phyloP scores from a whole-genome alignment of 2,888 invertebrate species.

The Zaprionus bogoriensis region DNA sequence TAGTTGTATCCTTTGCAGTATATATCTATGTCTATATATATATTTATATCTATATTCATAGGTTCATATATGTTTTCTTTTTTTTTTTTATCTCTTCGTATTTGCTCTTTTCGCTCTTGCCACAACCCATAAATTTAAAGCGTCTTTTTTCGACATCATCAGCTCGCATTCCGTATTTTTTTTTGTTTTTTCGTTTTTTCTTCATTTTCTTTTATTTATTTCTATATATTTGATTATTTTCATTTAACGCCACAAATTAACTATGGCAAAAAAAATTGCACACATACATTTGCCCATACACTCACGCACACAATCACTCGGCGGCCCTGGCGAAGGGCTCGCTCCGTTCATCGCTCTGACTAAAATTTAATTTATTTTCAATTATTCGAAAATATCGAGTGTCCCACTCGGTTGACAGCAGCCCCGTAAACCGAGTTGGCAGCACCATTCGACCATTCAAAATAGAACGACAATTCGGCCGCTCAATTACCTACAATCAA shows the following conservation, averaged over 20 bases:
- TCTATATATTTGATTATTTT: constrained; percentile 56
- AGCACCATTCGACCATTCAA: constrained; percentile 20
- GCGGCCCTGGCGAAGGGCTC: background rate
- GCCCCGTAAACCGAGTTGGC: constrained; percentile 36
- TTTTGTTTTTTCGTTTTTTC: constrained; percentile 1
- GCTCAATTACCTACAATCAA: constrained; percentile 67
- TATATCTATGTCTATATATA: background rate
- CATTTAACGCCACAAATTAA: constrained; percentile 64
- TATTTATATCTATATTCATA: background rate
- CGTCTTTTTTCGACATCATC: constrained; percentile 12
- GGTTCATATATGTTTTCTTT: background rate
- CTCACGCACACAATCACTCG: background rate
- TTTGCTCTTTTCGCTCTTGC: constrained; percentile 16
- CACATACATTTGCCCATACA: background rate
- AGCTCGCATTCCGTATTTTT: constrained; percentile 9
- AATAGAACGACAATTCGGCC: constrained; percentile 6
- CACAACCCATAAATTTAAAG: constrained; percentile 66
- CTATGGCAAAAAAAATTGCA: constrained; percentile 27
- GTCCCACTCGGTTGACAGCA: constrained; percentile 31
- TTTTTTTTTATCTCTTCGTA: background rate
- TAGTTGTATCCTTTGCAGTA: constrained; percentile 13
- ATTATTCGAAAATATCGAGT: constrained; percentile 52
- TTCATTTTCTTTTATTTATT: constrained; percentile 1
- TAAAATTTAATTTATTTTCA: constrained; percentile 61
- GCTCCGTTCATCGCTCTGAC: too few species aligned